Evolutionary conservation across 2,888 invertebrate genomes (phyloP).

Genomic region (Mythimna ferrago): DNA sequence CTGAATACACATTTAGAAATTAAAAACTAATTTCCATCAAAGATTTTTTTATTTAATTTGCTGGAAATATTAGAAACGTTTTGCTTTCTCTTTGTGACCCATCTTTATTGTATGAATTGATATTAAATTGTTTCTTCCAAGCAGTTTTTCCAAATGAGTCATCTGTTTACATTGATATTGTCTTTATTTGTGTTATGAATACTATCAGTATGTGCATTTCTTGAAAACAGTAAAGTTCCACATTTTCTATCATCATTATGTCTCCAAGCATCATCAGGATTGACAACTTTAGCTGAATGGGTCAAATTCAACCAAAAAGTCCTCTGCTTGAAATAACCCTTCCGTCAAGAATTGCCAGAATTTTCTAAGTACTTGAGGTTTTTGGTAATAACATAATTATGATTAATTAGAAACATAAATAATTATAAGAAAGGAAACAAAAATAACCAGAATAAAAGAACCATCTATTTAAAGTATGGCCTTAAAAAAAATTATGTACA

Average conservation of each 20-base stretch:
- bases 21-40: not conserved
- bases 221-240: slow-evolving; percentile 1
- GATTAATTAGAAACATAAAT: no score
- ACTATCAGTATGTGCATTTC: not conserved
- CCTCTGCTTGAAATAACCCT: not conserved
- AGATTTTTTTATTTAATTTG: not conserved
- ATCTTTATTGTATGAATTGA: not conserved
- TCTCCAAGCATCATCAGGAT: not conserved
- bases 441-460: no score
- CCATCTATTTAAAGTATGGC: not conserved
- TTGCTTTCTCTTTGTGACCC: slow-evolving; percentile 2
- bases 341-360: not conserved
- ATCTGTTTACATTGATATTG: slow-evolving; percentile 17
- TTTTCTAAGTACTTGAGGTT: not conserved
- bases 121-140: slow-evolving; percentile 4
- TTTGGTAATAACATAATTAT: no score
- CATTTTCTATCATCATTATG: not conserved
- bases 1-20: not conserved
- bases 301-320: not conserved
- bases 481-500: not conserved
- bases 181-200: slow-evolving; percentile 5
- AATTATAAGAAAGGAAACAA: no score
- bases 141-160: slow-evolving; percentile 19
- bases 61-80: not conserved
- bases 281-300: not conserved